Evolutionary conservation across 2,888 invertebrate genomes (phyloP), one percentile per base, ranked within the genome.

Genomic region (Pseudanteris insignis): DNA sequence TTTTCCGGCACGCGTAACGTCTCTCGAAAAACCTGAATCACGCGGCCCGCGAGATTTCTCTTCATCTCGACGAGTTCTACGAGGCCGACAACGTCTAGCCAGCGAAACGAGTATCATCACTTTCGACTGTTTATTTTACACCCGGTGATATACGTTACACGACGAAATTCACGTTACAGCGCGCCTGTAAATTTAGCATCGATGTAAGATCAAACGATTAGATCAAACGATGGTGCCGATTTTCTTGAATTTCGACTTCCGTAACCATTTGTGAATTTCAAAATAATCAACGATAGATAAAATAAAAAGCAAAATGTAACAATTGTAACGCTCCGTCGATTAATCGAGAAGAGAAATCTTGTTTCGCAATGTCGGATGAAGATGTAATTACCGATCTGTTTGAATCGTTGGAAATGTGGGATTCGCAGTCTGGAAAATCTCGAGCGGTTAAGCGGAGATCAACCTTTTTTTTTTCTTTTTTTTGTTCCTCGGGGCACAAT

Each of bases 1-100:
- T 54, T 54, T 53, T 53, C 44, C 43, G 37, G 44, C 37, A 36
- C 37, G 40, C 54, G 33, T 54, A 11, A 12, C 40, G 18, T 34
- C 13, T 24, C n/a, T n/a, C n/a, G n/a, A n/a, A 41, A 48, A 55
- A 55, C 43, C 43, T 57, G 57, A 48, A 57, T 48, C 43, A 47
- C 51, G 53, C 44, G 38, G 48, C 25, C 36, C 24, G 24, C 32
- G 25, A 48, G 48, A 57, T 57, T 57, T 57, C 57, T 57, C 57
- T 13, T 33, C 33, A n/a, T 44, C n/a, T 43, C 13, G n/a, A 21
- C 41, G 43, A 48, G 48, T 43, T 57, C 48, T 48, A 57, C 57
- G n/a, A n/a, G n/a, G 43, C 57, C 57, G 55, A 34, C 55, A 48
- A 48, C 37, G 48, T 57, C 48, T 30, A 43, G 37, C 29, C 26